Evolutionary conservation across 2,797 vertebrate species (phyloP), one percentile per base, ranked within the genome.

Genomic region (Phalloptychus januarius): DNA sequence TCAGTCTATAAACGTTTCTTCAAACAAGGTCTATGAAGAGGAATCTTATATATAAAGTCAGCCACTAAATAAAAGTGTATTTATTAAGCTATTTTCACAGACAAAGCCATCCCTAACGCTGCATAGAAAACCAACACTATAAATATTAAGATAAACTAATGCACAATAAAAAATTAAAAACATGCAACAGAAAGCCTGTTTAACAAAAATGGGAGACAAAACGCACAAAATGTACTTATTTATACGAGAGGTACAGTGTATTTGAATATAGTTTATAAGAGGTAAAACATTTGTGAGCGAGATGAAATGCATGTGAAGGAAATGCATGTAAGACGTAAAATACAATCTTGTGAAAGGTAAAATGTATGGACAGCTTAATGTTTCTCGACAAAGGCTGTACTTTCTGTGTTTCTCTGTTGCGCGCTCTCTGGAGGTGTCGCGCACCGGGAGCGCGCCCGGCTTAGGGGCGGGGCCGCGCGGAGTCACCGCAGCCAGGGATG

Each of bases 391-490:
- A 23, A 25, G 18, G 7, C 10, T 20, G 48, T 20, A 20, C 50
- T n/a, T 54, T 25, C 23, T 54, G 54, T 23, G n/a, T 28, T 69
- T 25, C 73, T 15, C 50, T 4, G 58, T 52, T 36, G 76, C 80
- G 50, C 82, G 46, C 75, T 31, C 48, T 42, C 20, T 1, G 18
- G 5, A 28, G 18, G 44, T 18, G 45, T 13, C 46, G 4, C 10
- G 65, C 38, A 13, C 5, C 79, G 83, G 52, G 89, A 75, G 86
- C 88, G 94, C 91, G 72, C 84, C 61, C 81, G 50, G 54, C 6
- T 16, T 63, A 93, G 93, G 93, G 94, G 94, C 94, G 94, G 92
- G 92, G 87, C 90, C 80, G 85, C 78, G 85, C 79, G 81, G 78
- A 87, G 81, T 82, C 86, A 87, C 87, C 82, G 78, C 91, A 82